Evolutionary conservation across 2,888 invertebrate genomes (phyloP).

Genomic region (Vanessa cardui): DNA sequence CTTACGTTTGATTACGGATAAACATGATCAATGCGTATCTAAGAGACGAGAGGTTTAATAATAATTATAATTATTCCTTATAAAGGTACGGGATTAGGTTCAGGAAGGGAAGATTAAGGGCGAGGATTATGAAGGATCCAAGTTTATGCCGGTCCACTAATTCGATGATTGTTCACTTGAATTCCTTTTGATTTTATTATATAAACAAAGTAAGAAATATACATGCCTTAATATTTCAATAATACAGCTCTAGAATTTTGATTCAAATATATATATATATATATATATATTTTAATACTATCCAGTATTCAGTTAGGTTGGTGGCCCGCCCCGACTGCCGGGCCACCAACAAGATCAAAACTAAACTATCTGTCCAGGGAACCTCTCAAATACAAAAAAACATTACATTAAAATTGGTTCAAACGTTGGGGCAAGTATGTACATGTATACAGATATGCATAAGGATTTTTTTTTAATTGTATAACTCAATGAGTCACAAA

Average conservation of each 20-base stretch:
- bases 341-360: too few relatives aligned
- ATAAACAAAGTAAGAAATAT: neutral
- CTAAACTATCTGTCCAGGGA: too few relatives aligned
- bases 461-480: too few relatives aligned
- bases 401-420: too few relatives aligned
- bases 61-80: slow-evolving; percentile 28
- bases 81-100: slow-evolving; percentile 38
- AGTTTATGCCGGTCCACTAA: slow-evolving; percentile 20
- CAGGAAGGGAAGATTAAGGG: slow-evolving; percentile 38
- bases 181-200: neutral
- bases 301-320: too few relatives aligned
- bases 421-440: too few relatives aligned
- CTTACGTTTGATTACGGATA: slow-evolving; percentile 10
- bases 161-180: slow-evolving; percentile 28
- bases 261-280: too few relatives aligned
- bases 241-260: neutral
- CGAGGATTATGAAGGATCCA: slow-evolving; percentile 23
- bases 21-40: slow-evolving; percentile 36
- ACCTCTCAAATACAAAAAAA: too few relatives aligned
- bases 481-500: too few relatives aligned
- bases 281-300: too few relatives aligned
- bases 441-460: too few relatives aligned
- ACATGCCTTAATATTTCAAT: neutral
- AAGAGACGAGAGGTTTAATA: slow-evolving; percentile 31
- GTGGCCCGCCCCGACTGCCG: too few relatives aligned